Evolutionary conservation across 2,888 invertebrate species (phyloP).

Genomic region (Agriopis aurantiaria): DNA sequence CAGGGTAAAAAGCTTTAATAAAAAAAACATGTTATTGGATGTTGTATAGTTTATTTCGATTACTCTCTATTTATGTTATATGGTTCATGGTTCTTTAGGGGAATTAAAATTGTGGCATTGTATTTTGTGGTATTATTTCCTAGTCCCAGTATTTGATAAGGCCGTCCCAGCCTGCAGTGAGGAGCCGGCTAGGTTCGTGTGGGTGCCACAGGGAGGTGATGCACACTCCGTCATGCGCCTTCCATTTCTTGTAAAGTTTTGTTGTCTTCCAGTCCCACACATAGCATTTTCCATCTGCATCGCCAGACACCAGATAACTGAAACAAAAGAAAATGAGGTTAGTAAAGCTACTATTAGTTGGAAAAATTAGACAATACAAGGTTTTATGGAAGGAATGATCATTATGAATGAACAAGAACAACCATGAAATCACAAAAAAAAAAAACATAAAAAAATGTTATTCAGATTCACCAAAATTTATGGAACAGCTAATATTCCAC

Average conservation of each 20-base stretch:
- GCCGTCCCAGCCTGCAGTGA: slow-evolving; percentile 99
- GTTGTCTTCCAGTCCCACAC: slow-evolving; percentile 99
- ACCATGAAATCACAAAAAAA: too few relatives aligned
- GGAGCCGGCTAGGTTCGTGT: slow-evolving; percentile 98
- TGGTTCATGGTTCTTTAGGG: slow-evolving; percentile 68
- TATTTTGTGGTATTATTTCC: slow-evolving; percentile 56
- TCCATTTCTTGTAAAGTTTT: slow-evolving; percentile 99
- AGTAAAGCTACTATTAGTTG: background rate
- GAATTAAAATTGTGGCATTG: slow-evolving; percentile 69
- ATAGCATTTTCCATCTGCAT: slow-evolving; percentile 99
- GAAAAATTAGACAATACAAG: too few relatives aligned
- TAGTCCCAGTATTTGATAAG: slow-evolving; percentile 99
- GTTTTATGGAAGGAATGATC: too few relatives aligned
- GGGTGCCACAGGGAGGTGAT: slow-evolving; percentile 99
- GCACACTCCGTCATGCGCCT: slow-evolving; percentile 99
- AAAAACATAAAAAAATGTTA: too few relatives aligned
- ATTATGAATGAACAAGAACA: too few relatives aligned
- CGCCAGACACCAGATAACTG: slow-evolving; percentile 98
- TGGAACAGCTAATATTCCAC: too few relatives aligned
- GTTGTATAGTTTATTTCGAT: slow-evolving; percentile 68
- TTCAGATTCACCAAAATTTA: too few relatives aligned
- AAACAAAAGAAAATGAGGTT: slow-evolving; percentile 63
- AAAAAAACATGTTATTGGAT: slow-evolving; percentile 57
- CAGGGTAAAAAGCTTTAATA: slow-evolving; percentile 49
- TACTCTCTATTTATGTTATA: slow-evolving; percentile 55